Base-by-base conservation (phyloP, 2,113 vertebrate genomes). In the Dasyornis broadbenti region DNA sequence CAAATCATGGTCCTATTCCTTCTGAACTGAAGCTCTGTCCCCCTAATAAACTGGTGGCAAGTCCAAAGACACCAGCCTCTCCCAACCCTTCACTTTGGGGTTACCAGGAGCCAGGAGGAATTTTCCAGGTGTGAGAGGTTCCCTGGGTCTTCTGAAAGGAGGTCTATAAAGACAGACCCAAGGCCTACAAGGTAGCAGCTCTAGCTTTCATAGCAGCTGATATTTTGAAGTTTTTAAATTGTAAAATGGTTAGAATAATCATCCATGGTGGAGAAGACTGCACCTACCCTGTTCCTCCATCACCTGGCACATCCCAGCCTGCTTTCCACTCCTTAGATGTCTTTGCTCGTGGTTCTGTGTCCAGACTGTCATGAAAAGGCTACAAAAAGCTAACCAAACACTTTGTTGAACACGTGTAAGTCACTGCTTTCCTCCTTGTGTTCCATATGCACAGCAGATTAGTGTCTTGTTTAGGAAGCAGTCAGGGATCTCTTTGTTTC, bases 401-500 rank as follows among this genome's bases (percentile, higher is more conserved):
- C 86, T 94, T 86, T 3, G 16, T 87, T 90, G 91, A 94, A 85
- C 91, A 68, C 88, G 17, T 24, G 83, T 61, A 75, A 90, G 31
- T 31, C 72, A 64, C 82, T 26, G 86, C 82, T 82, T 80, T 90
- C 47, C 65, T 83, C 60, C 47, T 66, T 53, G 71, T 9, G 1
- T n/a, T 33, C 50, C 52, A 49, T 70, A 50, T 23, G 49, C 82
- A 71, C 72, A 69, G 70, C 86, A 78, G 71, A 82, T 63, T n/a
- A 56, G 64, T 42, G 65, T 42, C 28, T 64, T 76, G 65, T 83
- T 94, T 47, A 63, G 68, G 72, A 78, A 91, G 68, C 71, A 82
- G 49, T 40, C 71, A 75, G n/a, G 72, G 79, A 86, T 69, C 82
- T 87, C 91, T 94, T 93, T 97, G 83, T 96, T 98, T 98, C 97